Conservation (phyloP, 2,113 vertebrate species). For the Leucopternis melanops region DNA sequence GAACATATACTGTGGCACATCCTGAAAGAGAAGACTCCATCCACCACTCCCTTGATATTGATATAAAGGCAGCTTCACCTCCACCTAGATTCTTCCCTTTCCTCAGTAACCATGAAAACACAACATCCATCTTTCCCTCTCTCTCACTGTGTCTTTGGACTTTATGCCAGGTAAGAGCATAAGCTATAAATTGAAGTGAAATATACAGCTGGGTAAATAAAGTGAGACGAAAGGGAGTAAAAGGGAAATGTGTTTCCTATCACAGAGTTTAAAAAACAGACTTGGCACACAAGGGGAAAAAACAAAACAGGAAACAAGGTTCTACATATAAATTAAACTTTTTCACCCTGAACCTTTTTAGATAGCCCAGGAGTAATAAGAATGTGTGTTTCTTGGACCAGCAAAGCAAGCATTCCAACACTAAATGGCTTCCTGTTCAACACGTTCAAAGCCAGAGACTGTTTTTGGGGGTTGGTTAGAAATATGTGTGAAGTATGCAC, state of each 20-base stretch:
- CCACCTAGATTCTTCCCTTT: slow-evolving; percentile 58
- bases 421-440: slow-evolving; percentile 96
- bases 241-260: slow-evolving; percentile 74
- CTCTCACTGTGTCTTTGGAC: slow-evolving; percentile 60
- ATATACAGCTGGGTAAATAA: slow-evolving; percentile 76
- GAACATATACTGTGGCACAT: neutral
- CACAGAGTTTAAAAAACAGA: slow-evolving; percentile 68
- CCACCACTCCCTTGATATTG: slow-evolving; percentile 43
- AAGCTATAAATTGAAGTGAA: slow-evolving; percentile 71
- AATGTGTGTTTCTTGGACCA: slow-evolving; percentile 80
- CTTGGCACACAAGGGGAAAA: slow-evolving; percentile 58
- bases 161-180: slow-evolving; percentile 64
- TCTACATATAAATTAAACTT: slow-evolving; percentile 83
- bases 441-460: slow-evolving; percentile 81
- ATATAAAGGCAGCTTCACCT: slow-evolving; percentile 36
- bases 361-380: slow-evolving; percentile 79
- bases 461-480: slow-evolving; percentile 85
- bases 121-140: slow-evolving; percentile 53
- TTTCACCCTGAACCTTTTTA: slow-evolving; percentile 75
- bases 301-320: slow-evolving; percentile 74
- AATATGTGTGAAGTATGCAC: slow-evolving; percentile 81
- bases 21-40: slow-evolving; percentile 37
- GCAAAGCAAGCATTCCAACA: slow-evolving; percentile 86
- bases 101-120: slow-evolving; percentile 60
- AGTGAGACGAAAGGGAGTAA: neutral